Evolutionary conservation across 2,113 vertebrate genomes (phyloP), one percentile per base, ranked within the genome.

Genomic region (Neolamprologus fasciatus): DNA sequence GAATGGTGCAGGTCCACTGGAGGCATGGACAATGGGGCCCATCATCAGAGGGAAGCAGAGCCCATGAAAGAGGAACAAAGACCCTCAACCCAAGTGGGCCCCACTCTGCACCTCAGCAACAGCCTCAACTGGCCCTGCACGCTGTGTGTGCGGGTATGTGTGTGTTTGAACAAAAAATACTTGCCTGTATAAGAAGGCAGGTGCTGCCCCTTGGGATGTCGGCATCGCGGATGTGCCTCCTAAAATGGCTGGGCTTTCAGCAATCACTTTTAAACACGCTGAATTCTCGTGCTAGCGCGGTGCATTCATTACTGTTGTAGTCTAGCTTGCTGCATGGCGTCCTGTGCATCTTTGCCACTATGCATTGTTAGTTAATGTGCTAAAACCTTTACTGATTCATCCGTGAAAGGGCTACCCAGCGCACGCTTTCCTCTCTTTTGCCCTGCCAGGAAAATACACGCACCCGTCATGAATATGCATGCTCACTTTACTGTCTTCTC

Each of bases 11-110:
- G 92, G 93, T 95, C 94, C 89, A 86, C 89, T 91, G 94, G 94
- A 95, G 83, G 88, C 87, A 13, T 17, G 83, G 88, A 96, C 93
- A 96, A 96, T 95, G 90, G 93, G 90, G 79, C 92, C 92, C 93
- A 94, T 96, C 95, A 95, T 95, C 94, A 94, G 94, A 95, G 92
- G 90, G 89, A 94, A 92, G 94, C 94, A 91, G 93, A 95, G 87
- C 90, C 93, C 91, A 80, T 95, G 94, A 94, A 95, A 92, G 91
- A 90, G 89, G 90, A 93, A 96, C 95, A 95, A 96, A 95, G 90
- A 80, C 80, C 86, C 84, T 83, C 63, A 80, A 93, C 92, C 90
- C 71, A 51, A 93, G 88, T 91, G 92, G 93, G 95, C 92, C 94
- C 93, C 88, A 63, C 86, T 95, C 86, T 90, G 86, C 84, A 93